Evolutionary conservation across 2,888 invertebrate species (phyloP), one percentile per base, ranked within the genome.

Genomic region (Melipona beecheii): DNA sequence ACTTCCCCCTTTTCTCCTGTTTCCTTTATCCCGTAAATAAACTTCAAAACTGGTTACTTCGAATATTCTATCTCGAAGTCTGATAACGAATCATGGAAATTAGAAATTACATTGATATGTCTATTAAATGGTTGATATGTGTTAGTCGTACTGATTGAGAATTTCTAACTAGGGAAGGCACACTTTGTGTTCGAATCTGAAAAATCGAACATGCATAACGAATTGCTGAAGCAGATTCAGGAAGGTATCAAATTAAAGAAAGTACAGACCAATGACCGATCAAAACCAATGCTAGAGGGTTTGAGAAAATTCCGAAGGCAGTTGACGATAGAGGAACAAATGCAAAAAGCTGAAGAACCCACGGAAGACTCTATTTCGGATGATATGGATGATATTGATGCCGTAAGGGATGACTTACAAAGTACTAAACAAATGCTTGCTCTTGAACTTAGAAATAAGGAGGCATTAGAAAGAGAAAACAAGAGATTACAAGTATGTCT

Each of bases 391-490:
- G 98, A 98, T 92, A 98, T 98, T 89, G 98, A 98, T 92, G 97
- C 97, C 93, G 97, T 98, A 27, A 96, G 98, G 89, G 98, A 98
- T 93, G 98, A 98, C 93, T 96, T 98, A 60, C 98, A 98, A 93
- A 98, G 98, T 81, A 98, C 98, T 13, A 98, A 98, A 94, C 98
- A 98, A 95, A 96, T 98, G 95, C 95, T 98, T 84, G 98, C 98
- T 21, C 95, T 98, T 81, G 98, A 98, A 95, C 95, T 98, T 89
- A 96, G 97, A 91, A 98, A 98, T 92, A 98, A 98, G 92, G 98
- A 98, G 94, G 97, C 97, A 0, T 96, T 98, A 91, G 97, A 97
- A 90, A 94, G 98, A 92, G 98, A 98, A 94, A 98, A 98, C 93
- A 98, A 98, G 94, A 96, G 98, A 91, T 95, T 98, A 72, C 95